Conservation (phyloP, 2,113 vertebrate species). For the Dipodomys merriami region DNA sequence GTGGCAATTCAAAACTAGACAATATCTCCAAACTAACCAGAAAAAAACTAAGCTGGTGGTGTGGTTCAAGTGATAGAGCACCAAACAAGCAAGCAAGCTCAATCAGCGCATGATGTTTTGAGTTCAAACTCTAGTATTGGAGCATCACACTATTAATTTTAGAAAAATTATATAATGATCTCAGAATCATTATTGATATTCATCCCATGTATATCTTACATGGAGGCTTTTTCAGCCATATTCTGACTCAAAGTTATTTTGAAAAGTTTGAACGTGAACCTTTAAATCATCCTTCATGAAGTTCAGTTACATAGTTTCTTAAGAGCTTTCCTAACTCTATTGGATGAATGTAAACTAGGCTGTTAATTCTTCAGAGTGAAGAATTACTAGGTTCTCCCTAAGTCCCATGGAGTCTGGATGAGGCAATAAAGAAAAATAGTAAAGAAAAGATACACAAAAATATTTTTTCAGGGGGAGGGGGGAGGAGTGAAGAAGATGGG, state of each 20-base stretch:
- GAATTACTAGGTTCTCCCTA: neutral
- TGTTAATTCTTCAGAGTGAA: neutral
- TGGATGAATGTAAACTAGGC: conserved; percentile 5
- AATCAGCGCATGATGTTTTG: too few species aligned
- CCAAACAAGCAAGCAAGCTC: too few species aligned
- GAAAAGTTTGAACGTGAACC: neutral
- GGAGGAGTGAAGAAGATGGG: too few species aligned
- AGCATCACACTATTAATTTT: neutral
- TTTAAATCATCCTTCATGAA: neutral
- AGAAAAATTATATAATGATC: neutral
- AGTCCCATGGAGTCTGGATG: neutral
- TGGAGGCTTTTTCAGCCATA: neutral
- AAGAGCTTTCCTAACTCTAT: conserved; percentile 16
- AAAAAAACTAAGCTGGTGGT: too few species aligned
- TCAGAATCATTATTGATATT: neutral
- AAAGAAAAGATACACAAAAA: conserved; percentile 2
- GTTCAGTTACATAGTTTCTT: neutral
- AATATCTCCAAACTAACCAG: too few species aligned
- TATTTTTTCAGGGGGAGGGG: neutral
- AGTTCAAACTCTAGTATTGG: too few species aligned
- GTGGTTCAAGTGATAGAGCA: too few species aligned
- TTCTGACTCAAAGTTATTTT: neutral
- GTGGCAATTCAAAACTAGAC: too few species aligned
- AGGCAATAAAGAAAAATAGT: neutral
- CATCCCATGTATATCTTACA: neutral